These are phyloP conservation scores for Xiphophorus couchianus DNA, from an alignment of 2,113 vertebrate species.

Conservation along the genomic window DNA sequence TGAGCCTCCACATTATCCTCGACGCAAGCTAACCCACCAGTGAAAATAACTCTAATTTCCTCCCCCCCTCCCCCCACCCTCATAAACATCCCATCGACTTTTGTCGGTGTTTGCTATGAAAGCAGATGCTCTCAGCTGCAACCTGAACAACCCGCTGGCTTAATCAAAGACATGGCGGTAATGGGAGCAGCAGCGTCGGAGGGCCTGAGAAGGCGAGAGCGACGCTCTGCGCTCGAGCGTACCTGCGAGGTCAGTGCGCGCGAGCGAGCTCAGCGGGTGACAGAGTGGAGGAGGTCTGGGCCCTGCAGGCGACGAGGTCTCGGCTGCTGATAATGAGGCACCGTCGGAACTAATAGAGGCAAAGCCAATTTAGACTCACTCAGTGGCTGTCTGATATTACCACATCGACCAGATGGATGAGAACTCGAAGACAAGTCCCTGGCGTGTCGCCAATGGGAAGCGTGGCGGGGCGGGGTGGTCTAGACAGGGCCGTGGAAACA, in stretches of 20 bases:
- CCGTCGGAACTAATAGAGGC: constrained; percentile 55
- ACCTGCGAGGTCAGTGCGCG: constrained; percentile 24
- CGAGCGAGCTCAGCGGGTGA: constrained; percentile 29
- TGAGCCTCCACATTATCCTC: background rate
- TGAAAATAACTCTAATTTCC: constrained; percentile 29
- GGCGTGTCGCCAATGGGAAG: constrained; percentile 35
- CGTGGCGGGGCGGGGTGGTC: constrained; percentile 23
- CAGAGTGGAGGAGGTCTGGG: constrained; percentile 43
- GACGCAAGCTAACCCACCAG: background rate
- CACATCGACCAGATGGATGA: constrained; percentile 43
- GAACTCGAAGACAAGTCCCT: constrained; percentile 44
- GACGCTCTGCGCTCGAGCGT: background rate
- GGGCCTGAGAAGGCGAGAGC: constrained; percentile 13
- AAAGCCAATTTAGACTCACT: constrained; percentile 67
- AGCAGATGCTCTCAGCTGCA: constrained; percentile 59
- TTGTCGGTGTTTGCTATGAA: constrained; percentile 44
- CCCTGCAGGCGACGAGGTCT: constrained; percentile 56
- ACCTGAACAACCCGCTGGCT: constrained; percentile 50
- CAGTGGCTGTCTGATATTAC: constrained; percentile 40
- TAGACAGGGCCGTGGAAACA: constrained; percentile 12
- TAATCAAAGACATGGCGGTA: constrained; percentile 66
- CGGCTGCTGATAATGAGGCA: constrained; percentile 60
- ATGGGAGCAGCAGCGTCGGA: constrained; percentile 32
- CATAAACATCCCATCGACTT: constrained; percentile 46
- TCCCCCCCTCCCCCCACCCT: background rate